Conservation (phyloP, 2,113 vertebrate genomes). For the Phylloscopus trochilus region DNA sequence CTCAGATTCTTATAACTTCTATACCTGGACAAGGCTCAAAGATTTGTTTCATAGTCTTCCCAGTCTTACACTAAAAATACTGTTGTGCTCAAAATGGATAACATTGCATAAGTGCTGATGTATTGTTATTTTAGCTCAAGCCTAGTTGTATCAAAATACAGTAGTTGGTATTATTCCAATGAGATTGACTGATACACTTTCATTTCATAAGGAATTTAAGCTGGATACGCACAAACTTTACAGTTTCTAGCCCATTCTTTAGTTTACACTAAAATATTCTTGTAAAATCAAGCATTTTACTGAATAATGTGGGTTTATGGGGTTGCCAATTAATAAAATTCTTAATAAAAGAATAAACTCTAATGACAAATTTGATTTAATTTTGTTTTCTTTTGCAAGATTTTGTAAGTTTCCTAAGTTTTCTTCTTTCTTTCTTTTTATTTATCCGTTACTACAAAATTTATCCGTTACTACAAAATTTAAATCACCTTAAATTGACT, state of each 20-base stretch:
- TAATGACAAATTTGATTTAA: fast-evolving
- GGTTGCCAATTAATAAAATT: neutral
- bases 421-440: neutral
- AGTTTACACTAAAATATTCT: neutral
- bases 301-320: neutral
- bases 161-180: neutral
- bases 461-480: neutral
- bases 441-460: neutral
- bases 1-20: neutral
- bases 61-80: neutral
- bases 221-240: neutral
- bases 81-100: neutral
- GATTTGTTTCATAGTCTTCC: neutral
- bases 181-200: neutral
- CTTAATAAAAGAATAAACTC: fast-evolving
- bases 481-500: neutral
- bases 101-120: fast-evolving
- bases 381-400: neutral
- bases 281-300: neutral
- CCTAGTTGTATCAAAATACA: neutral
- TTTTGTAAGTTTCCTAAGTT: neutral
- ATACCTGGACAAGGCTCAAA: neutral
- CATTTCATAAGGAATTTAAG: neutral
- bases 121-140: neutral
- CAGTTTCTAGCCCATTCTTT: neutral